phyloP scores from a whole-genome alignment of 2,888 invertebrate species.

The Helleia helle region DNA sequence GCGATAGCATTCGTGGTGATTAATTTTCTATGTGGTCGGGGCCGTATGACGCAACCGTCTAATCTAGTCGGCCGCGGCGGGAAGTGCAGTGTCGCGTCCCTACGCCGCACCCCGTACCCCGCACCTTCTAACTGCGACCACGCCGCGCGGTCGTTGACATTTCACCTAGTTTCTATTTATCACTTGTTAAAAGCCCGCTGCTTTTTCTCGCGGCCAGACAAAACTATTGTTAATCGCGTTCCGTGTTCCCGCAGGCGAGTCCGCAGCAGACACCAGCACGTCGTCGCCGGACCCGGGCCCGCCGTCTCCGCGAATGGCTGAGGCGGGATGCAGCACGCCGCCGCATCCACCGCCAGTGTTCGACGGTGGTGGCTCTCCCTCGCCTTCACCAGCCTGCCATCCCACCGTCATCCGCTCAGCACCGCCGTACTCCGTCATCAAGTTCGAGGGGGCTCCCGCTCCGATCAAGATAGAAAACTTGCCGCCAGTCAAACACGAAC shows the following conservation, averaged over 20 bases:
- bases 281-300: conserved; percentile 93
- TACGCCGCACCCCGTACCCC: conserved; percentile 59
- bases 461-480: conserved; percentile 43
- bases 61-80: conserved; percentile 72
- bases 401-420: conserved; percentile 74
- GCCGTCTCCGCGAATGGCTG: conserved; percentile 86
- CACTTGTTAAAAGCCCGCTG: conserved; percentile 54
- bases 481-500: conserved; percentile 40
- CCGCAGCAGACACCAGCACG: conserved; percentile 93
- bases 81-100: conserved; percentile 74
- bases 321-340: conserved; percentile 77
- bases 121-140: conserved; percentile 56
- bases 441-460: conserved; percentile 67
- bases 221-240: conserved; percentile 41
- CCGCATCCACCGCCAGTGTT: conserved; percentile 73
- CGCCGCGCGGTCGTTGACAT: conserved; percentile 68
- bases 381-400: conserved; percentile 57
- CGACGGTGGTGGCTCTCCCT: conserved; percentile 62
- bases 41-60: conserved; percentile 67
- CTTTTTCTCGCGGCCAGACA: conserved; percentile 41
- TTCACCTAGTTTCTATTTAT: conserved; percentile 72
- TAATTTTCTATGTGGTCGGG: conserved; percentile 41
- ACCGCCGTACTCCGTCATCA: conserved; percentile 74
- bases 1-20: conserved; percentile 26
- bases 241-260: conserved; percentile 81